Conservation (phyloP, 2,797 vertebrate species). For the Pyrocephalus nanus region DNA sequence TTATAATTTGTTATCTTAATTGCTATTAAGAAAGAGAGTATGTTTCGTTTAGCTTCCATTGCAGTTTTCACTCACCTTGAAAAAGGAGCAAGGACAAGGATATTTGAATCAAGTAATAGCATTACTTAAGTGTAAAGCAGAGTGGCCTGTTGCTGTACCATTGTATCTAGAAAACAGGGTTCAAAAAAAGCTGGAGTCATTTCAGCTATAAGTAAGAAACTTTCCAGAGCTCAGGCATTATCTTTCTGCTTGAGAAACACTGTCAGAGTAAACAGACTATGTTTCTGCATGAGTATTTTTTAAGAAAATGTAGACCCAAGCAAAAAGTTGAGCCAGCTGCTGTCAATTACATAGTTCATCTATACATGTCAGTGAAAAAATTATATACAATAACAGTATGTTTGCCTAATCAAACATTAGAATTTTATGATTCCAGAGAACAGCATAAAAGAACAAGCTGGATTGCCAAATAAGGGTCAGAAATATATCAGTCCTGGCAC, state of each 20-base stretch:
- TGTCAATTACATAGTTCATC: neutral
- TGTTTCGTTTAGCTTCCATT: neutral
- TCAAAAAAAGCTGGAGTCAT: neutral
- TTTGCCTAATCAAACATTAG: neutral
- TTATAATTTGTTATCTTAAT: too few species aligned
- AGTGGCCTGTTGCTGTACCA: neutral
- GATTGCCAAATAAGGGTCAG: constrained; percentile 36
- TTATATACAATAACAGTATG: neutral
- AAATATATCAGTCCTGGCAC: constrained; percentile 19
- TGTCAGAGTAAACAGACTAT: neutral
- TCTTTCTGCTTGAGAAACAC: neutral
- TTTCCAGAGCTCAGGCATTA: neutral
- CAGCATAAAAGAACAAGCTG: neutral
- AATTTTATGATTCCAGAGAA: neutral
- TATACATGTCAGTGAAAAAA: neutral
- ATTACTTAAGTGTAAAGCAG: neutral
- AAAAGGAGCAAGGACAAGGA: neutral
- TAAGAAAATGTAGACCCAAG: neutral
- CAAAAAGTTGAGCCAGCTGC: neutral
- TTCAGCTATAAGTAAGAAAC: neutral
- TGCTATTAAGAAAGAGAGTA: neutral
- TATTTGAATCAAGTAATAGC: neutral
- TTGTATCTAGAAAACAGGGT: neutral
- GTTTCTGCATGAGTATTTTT: neutral
- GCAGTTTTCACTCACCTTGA: neutral